These are phyloP conservation scores for Paradoxurus hermaphroditus DNA, from an alignment of 2,113 vertebrate species.

Conservation along the genomic window DNA sequence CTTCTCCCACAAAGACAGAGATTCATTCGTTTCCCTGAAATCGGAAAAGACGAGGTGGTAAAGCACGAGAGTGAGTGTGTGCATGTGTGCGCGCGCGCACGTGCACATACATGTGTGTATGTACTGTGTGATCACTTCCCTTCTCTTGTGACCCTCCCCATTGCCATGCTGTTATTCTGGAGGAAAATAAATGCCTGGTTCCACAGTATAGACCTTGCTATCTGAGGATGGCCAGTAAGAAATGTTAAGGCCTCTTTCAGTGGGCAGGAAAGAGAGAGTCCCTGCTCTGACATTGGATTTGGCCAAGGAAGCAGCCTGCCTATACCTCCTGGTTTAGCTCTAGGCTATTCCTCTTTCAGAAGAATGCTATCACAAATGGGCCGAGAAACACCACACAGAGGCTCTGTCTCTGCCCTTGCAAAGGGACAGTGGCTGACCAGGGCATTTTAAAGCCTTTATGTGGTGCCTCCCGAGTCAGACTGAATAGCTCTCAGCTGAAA, in stretches of 20 bases:
- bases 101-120: too few species aligned
- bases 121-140: background rate
- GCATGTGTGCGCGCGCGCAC: background rate
- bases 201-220: background rate
- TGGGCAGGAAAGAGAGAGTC: background rate
- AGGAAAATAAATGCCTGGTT: background rate
- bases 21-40: background rate
- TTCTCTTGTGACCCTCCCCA: background rate
- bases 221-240: background rate
- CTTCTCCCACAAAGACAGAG: background rate
- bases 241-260: background rate
- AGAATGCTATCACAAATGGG: slow-evolving; percentile 7
- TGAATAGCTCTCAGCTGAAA: slow-evolving; percentile 67
- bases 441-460: slow-evolving; percentile 55
- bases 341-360: slow-evolving; percentile 6
- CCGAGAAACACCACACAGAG: background rate
- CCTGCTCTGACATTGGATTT: background rate
- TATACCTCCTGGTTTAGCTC: background rate
- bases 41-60: background rate
- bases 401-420: slow-evolving; percentile 35
- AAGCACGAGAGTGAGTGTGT: background rate
- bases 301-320: background rate
- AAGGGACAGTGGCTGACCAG: background rate
- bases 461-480: slow-evolving; percentile 34
- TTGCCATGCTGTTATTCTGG: too few species aligned